Percentiles rank a stretch among this genome's conserved stretches.
Conservation (phyloP, 2,888 invertebrate species). For the Philopedon plagiatum region DNA sequence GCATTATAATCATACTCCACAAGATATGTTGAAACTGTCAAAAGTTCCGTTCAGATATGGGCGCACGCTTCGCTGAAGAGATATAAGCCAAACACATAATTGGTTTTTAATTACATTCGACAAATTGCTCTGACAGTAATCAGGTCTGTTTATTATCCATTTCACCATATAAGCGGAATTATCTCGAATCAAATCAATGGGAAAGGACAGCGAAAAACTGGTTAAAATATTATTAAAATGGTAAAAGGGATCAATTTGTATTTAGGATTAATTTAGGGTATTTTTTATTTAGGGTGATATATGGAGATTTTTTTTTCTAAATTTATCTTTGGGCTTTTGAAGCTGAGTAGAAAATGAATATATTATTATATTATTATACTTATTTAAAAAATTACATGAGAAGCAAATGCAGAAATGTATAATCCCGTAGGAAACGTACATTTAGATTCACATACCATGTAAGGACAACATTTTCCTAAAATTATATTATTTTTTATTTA, state of each 20-base stretch:
- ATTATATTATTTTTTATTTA: no score
- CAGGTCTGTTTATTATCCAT: slow-evolving; percentile 18
- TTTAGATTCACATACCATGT: no score
- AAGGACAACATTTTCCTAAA: no score
- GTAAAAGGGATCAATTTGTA: neutral
- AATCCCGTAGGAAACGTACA: no score
- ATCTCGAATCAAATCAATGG: neutral
- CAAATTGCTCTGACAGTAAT: slow-evolving; percentile 23
- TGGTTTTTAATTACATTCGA: slow-evolving; percentile 31
- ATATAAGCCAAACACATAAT: slow-evolving; percentile 25
- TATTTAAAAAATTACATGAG: no score
- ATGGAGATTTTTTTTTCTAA: no score
- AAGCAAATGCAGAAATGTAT: no score
- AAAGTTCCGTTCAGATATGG: slow-evolving; percentile 10
- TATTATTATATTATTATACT: no score
- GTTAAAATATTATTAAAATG: slow-evolving; percentile 1
- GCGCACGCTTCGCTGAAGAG: slow-evolving; percentile 16
- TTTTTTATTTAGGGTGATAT: no score
- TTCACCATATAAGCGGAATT: neutral
- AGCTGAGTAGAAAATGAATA: no score
- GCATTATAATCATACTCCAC: neutral
- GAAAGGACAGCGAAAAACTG: neutral
- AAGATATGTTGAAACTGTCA: slow-evolving; percentile 18
- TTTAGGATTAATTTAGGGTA: no score
- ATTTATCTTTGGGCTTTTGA: no score